phyloP scores from a whole-genome alignment of 2,888 invertebrate species.

The Flexamia atlantica region DNA sequence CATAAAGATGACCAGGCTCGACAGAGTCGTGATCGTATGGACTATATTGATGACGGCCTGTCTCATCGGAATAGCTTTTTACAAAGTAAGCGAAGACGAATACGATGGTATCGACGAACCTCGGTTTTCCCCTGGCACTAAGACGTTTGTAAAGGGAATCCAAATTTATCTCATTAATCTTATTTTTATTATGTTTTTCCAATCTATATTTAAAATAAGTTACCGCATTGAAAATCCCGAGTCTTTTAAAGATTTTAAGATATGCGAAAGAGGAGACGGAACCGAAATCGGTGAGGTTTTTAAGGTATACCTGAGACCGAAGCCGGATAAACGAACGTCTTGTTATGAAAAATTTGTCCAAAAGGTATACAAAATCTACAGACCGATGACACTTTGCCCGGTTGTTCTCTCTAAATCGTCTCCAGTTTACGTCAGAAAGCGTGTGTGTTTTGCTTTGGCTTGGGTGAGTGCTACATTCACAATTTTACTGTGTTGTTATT shows the following conservation, averaged over 20 bases:
- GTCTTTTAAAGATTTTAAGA: not conserved
- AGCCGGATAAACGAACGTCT: not conserved
- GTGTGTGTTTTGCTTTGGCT: no score
- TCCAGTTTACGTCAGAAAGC: no score
- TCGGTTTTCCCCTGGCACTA: not conserved
- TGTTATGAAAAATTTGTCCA: constrained; percentile 3
- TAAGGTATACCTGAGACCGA: not conserved
- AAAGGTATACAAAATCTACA: not conserved
- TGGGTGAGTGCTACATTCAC: no score
- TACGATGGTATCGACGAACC: not conserved
- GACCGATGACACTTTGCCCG: not conserved
- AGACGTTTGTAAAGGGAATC: not conserved
- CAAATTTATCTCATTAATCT: not conserved
- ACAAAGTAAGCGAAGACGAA: not conserved
- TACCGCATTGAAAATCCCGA: not conserved
- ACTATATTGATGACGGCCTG: not conserved
- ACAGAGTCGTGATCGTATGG: not conserved
- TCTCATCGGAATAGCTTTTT: constrained; percentile 2
- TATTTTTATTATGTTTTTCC: not conserved
- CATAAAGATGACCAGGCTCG: not conserved
- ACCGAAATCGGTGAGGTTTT: not conserved
- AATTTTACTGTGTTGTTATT: no score
- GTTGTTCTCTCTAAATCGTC: not conserved
- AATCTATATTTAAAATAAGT: not conserved
- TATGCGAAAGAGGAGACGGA: not conserved